phyloP scores from a whole-genome alignment of 2,113 vertebrate genomes.

The Morone chrysops region DNA sequence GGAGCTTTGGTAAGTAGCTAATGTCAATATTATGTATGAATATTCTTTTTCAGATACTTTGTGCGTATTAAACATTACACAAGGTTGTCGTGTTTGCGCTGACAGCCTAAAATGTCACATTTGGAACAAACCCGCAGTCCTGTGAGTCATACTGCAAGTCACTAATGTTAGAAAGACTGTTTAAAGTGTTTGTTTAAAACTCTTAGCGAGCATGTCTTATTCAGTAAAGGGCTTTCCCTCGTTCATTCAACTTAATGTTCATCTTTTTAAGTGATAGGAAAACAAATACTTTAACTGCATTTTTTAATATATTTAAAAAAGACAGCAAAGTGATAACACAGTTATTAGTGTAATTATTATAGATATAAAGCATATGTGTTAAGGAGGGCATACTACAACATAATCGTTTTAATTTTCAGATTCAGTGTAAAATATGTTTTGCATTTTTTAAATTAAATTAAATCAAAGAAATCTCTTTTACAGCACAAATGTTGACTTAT shows the following conservation, averaged over 20 bases:
- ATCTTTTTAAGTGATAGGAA: background rate
- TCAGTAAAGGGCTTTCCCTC: background rate
- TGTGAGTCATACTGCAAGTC: background rate
- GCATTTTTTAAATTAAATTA: too few relatives aligned
- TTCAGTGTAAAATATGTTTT: too few relatives aligned
- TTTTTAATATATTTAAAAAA: background rate
- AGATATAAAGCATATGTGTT: too few relatives aligned
- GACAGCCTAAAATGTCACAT: background rate
- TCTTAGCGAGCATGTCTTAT: background rate
- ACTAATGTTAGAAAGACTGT: background rate
- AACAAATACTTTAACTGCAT: background rate
- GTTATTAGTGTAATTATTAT: too few relatives aligned
- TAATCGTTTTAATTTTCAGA: too few relatives aligned
- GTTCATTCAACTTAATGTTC: background rate
- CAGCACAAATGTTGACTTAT: too few relatives aligned
- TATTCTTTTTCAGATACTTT: background rate
- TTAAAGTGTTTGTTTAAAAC: background rate
- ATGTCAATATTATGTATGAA: background rate
- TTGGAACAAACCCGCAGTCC: background rate
- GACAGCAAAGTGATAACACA: too few relatives aligned
- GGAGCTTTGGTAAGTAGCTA: conserved; percentile 45
- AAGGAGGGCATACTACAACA: too few relatives aligned
- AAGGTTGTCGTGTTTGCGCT: background rate
- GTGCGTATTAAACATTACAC: background rate
- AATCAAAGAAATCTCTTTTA: too few relatives aligned